Evolutionary conservation across 2,888 invertebrate genomes (phyloP), one percentile per base, ranked within the genome.

Genomic region (Diaprepes abbreviatus): DNA sequence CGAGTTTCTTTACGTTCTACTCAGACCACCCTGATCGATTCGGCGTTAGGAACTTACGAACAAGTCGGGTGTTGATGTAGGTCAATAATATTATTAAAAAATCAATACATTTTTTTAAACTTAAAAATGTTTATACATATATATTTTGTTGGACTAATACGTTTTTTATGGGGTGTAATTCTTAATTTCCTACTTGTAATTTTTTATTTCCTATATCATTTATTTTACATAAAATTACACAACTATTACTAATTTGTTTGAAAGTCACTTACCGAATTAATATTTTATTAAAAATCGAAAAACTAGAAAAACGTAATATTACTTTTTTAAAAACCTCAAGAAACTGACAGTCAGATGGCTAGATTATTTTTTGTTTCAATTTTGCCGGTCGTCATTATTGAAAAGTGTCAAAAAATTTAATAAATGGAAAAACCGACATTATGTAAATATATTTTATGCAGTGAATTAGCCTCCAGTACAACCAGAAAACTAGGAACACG

Each of bases 1-100:
- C 55, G 36, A 21, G 24, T 14, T 40, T 24, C 10, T 16, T 21
- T 5, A 28, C n/a, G 2, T 7, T 40, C 57, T 40, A 40, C 57
- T 24, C 57, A 38, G n/a, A 24, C 24, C 40, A 43, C 19, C 33
- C 52, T 14, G 60, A 48, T 55, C 69, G 58, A 69, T 64, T 54
- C 31, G 35, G 17, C 19, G 12, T 33, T 38, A 38, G 24, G 5
- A 31, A 40, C 19, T 55, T 31, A 24, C 31, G 54, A 60, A 36
- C 16, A 60, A 59, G 35, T 33, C 31, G 9, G 33, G 31, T 24
- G 40, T 69, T 69, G 63, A 69, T 57, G 50, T 69, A 69, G 68
- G 68, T 69, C 68, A 69, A 55, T 55, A 67, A 21, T 12, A 45
- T 45, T 24, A 45, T 24, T 24, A 45, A 24, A n/a, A 45, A 24